Conservation (phyloP, 1,140 invertebrate species). For the Musca vetustissima region DNA sequence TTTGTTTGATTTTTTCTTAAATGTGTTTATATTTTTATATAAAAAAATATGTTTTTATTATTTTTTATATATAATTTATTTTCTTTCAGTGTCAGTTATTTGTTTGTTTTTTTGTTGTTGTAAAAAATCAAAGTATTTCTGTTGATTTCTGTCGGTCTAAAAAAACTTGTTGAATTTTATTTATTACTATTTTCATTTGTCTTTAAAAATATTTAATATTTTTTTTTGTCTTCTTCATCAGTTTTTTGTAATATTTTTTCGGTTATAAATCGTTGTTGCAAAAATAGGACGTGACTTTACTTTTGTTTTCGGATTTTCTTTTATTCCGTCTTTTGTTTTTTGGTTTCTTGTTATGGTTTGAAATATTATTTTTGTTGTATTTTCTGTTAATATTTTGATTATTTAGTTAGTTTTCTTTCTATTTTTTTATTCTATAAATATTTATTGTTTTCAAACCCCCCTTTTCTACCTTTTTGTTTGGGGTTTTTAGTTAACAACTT, state of each 20-base stretch:
- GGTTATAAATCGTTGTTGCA: slow-evolving; percentile 54
- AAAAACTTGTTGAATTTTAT: slow-evolving; percentile 16
- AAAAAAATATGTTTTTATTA: slow-evolving; percentile 10
- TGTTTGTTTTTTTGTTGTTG: slow-evolving; percentile 4
- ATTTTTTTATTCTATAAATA: slow-evolving; percentile 46
- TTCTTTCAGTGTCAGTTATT: slow-evolving; percentile 9
- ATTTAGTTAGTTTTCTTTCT: slow-evolving; percentile 37
- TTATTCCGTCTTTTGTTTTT: slow-evolving; percentile 33
- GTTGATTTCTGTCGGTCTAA: slow-evolving; percentile 6
- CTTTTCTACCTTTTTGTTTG: background rate
- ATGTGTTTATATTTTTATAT: slow-evolving; percentile 15
- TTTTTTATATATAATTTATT: slow-evolving; percentile 13
- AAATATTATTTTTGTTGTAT: slow-evolving; percentile 14
- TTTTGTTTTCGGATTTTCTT: slow-evolving; percentile 34
- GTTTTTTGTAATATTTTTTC: slow-evolving; percentile 24
- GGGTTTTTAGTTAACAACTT: slow-evolving; percentile 14
- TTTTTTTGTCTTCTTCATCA: slow-evolving; percentile 27
- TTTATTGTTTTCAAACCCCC: slow-evolving; percentile 33
- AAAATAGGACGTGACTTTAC: slow-evolving; percentile 57
- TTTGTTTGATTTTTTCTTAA: background rate
- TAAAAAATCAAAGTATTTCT: slow-evolving; percentile 21
- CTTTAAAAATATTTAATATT: slow-evolving; percentile 31
- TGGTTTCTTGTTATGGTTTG: slow-evolving; percentile 18
- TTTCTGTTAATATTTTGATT: slow-evolving; percentile 34
- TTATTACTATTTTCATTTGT: slow-evolving; percentile 14